Percentiles rank a stretch among this genome's conserved stretches.
Evolutionary conservation across 2,888 invertebrate genomes (phyloP).

Genomic region (Polietes domitor): DNA sequence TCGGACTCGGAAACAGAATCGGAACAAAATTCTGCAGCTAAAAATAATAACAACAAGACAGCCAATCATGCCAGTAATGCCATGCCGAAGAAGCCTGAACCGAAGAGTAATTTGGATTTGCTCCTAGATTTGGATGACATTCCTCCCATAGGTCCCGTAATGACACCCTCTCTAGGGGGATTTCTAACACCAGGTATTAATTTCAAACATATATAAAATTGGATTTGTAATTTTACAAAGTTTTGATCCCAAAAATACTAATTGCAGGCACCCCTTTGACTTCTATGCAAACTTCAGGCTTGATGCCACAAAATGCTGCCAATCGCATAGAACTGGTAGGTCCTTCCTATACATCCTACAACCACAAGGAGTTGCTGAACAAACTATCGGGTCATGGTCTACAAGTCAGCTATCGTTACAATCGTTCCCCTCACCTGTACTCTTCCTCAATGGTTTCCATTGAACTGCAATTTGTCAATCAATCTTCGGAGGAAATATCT

Average conservation of each 20-base stretch:
- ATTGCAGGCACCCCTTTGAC: slow-evolving; percentile 73
- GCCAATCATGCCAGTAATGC: slow-evolving; percentile 29
- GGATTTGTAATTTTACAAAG: not conserved
- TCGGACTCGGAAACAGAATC: slow-evolving; percentile 67
- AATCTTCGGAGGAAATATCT: slow-evolving; percentile 81
- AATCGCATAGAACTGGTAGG: slow-evolving; percentile 83
- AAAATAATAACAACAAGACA: slow-evolving; percentile 39
- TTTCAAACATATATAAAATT: not conserved
- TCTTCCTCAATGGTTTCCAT: slow-evolving; percentile 91
- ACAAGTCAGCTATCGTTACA: slow-evolving; percentile 85
- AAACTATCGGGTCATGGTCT: slow-evolving; percentile 88
- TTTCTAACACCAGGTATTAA: slow-evolving; percentile 85
- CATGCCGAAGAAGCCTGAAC: slow-evolving; percentile 44
- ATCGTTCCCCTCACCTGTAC: slow-evolving; percentile 90
- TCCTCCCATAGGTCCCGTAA: slow-evolving; percentile 84
- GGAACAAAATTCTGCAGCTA: slow-evolving; percentile 73
- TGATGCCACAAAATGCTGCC: slow-evolving; percentile 72
- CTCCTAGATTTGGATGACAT: slow-evolving; percentile 91
- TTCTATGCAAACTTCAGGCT: slow-evolving; percentile 61
- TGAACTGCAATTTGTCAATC: slow-evolving; percentile 90
- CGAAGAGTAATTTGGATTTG: slow-evolving; percentile 88
- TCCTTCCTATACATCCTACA: slow-evolving; percentile 83
- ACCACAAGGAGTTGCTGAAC: slow-evolving; percentile 85
- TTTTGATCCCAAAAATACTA: slow-evolving; percentile 4
- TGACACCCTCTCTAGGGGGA: slow-evolving; percentile 92